A percentile compares a stretch with the other conserved stretches of the same genome.
Conservation (phyloP, 2,888 invertebrate species). For the Mantis religiosa region DNA sequence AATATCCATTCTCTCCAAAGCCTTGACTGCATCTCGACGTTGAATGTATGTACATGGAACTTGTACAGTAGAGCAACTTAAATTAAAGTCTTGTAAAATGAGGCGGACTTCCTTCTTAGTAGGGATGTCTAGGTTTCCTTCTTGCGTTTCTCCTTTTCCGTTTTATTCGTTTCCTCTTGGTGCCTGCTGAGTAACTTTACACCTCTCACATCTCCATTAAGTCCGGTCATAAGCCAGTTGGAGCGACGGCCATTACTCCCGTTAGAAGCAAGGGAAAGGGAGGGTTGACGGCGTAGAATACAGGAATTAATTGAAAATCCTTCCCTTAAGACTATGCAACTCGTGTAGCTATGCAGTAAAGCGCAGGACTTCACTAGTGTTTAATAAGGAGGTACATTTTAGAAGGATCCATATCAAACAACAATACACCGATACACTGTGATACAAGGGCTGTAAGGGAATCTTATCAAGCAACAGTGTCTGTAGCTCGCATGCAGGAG, state of each 20-base stretch:
- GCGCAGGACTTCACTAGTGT: constrained; percentile 8
- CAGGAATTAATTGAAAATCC: constrained; percentile 17
- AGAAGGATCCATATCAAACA: neutral
- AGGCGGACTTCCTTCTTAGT: neutral
- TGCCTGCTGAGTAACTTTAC: neutral
- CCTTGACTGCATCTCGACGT: neutral
- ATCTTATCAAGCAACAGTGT: too few relatives aligned
- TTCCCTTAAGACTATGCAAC: constrained; percentile 15
- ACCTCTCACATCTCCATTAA: constrained; percentile 17
- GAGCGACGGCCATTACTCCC: constrained; percentile 7
- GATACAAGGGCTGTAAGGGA: too few relatives aligned
- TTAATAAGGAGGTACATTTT: neutral
- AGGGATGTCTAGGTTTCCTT: neutral
- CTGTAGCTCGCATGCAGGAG: too few relatives aligned
- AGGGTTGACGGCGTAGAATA: neutral
- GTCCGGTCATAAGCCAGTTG: constrained; percentile 12
- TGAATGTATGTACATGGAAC: neutral
- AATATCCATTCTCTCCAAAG: neutral
- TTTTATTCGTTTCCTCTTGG: neutral
- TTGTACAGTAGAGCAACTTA: neutral
- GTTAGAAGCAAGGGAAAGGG: neutral
- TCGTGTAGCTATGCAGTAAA: constrained; percentile 15
- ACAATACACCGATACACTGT: neutral
- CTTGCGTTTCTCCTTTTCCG: neutral
- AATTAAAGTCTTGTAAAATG: constrained; percentile 13